These are phyloP conservation scores for Tenualosa ilisha DNA, from an alignment of 2,797 vertebrate species.

Conservation along the genomic window DNA sequence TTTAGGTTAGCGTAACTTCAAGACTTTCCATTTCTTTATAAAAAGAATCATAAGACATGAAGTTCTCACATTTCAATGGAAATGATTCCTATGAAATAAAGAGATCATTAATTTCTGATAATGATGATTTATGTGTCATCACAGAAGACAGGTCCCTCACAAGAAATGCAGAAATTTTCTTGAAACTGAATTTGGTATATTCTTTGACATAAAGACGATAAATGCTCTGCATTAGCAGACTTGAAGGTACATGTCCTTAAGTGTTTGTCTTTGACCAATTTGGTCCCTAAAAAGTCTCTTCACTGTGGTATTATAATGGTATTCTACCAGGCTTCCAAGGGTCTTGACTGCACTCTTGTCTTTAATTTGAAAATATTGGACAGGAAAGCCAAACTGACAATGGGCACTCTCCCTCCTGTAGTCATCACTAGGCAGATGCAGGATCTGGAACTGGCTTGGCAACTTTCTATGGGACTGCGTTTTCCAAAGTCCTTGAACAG, in stretches of 20 bases:
- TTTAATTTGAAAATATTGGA: constrained; percentile 48
- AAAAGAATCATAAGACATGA: background rate
- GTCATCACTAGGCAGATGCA: constrained; percentile 52
- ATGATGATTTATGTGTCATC: background rate
- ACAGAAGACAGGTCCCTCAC: background rate
- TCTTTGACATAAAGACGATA: background rate
- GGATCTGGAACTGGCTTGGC: constrained; percentile 55
- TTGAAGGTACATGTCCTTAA: background rate
- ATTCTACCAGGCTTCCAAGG: constrained; percentile 64
- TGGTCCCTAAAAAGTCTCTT: background rate
- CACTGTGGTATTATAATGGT: constrained; percentile 43
- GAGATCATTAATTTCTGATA: background rate
- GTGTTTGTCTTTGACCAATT: background rate
- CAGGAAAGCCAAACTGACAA: constrained; percentile 50
- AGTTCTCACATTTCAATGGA: background rate
- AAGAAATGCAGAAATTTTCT: background rate
- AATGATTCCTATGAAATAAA: background rate
- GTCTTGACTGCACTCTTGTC: constrained; percentile 46
- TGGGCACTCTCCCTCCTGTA: constrained; percentile 48
- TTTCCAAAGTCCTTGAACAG: constrained; percentile 57
- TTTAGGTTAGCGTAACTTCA: background rate
- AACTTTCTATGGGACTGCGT: constrained; percentile 50
- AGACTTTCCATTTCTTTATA: background rate
- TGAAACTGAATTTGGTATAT: background rate
- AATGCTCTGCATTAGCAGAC: background rate